These are phyloP conservation scores for Hypotaenidia okinawae DNA, from an alignment of 2,797 vertebrate genomes.

Conservation along the genomic window DNA sequence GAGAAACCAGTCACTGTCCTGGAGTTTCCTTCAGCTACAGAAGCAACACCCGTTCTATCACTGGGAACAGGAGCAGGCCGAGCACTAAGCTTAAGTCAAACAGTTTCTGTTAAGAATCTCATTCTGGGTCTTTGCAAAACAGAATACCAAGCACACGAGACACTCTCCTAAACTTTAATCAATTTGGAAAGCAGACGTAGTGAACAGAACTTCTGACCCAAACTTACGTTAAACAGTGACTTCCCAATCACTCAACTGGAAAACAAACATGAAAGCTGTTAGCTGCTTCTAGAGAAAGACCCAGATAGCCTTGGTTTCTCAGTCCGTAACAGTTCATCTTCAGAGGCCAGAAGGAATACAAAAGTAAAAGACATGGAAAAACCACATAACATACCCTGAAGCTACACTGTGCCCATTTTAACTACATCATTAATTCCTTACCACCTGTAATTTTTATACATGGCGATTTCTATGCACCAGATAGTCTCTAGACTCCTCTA, in stretches of 20 bases:
- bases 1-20: not conserved
- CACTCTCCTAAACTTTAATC: not conserved
- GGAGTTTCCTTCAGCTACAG: not conserved
- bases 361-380: not conserved
- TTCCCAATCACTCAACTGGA: not conserved
- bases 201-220: not conserved
- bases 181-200: not conserved
- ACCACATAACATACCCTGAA: not conserved
- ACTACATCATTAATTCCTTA: not conserved
- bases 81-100: not conserved
- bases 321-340: not conserved
- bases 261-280: not conserved
- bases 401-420: not conserved
- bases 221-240: not conserved
- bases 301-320: not conserved
- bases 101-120: not conserved
- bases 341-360: not conserved
- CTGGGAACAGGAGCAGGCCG: not conserved
- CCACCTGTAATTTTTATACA: not conserved
- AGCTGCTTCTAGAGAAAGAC: not conserved
- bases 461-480: accelerated
- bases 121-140: not conserved
- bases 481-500: not conserved
- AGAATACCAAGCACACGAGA: not conserved
- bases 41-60: not conserved